Base-by-base conservation (phyloP, 2,888 invertebrate genomes). In the Sphecodes monilicornis region DNA sequence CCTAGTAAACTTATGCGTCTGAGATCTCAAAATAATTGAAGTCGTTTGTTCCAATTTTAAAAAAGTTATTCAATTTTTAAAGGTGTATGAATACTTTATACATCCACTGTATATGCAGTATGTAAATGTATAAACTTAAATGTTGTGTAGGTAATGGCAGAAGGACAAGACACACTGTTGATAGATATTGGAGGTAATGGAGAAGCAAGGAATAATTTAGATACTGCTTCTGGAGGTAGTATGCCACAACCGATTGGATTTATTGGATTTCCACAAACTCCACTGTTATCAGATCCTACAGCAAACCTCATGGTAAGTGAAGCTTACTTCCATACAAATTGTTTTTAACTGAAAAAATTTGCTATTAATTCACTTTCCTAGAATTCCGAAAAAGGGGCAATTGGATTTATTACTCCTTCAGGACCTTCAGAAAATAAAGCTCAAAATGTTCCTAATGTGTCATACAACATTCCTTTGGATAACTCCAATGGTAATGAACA, bases 241-340 rank as follows among this genome's bases (percentile, higher is more conserved):
- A 95, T 96, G 2, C 96, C 96, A 8, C 97, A 97, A 8, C 97
- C 97, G 50, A 96, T 97, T 78, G 98, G 98, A 0, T 98, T 98
- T 93, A 97, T 98, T 88, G 98, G 97, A 0, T 98, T 96, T 94
- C 98, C 98, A 1, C 96, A 96, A 84, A 96, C 97, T 81, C 97
- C 98, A 1, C 93, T 96, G 16, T 94, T 97, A 91, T 97, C 97
- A 3, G 94, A 95, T 72, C 95, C 96, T 1, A 96, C 89, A 39
- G 84, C 91, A 6, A 91, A 92, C 82, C 82, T 88, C 29, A 90
- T 91, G 86, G 93, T 92, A 91, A 77, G 84, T 66, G 71, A 50
- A 54, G 13, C 16, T 57, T 29, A 10, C 29, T 54, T 68, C 3
- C 43, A 46, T 68, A 36, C 43, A 8, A 69, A 41, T 41, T 57